A percentile compares a stretch with the other conserved stretches of the same genome.
These are phyloP conservation scores for Podarcis cretensis DNA, from an alignment of 2,113 vertebrate genomes.

Conservation along the genomic window DNA sequence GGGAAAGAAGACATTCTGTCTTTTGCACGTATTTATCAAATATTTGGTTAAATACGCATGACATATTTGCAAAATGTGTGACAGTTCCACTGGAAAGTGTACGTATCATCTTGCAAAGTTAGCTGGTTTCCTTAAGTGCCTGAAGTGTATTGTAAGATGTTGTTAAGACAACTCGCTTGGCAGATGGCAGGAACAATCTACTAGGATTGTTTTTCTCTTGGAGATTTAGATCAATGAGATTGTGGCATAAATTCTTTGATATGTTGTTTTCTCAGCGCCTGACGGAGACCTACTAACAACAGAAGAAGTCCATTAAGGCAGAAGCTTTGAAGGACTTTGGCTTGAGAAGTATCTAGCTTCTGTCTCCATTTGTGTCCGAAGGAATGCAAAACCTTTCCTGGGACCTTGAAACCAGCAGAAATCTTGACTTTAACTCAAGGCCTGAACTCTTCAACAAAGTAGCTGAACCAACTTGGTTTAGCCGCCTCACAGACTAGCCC, in stretches of 20 bases:
- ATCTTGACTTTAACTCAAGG: not conserved
- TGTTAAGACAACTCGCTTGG: constrained; percentile 1
- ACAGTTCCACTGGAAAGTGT: constrained; percentile 18
- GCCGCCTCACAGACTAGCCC: not conserved
- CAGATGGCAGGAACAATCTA: not conserved
- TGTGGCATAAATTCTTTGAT: not conserved
- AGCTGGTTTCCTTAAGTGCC: not conserved
- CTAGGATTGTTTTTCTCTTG: not conserved
- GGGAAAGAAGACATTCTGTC: not conserved
- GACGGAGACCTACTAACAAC: not conserved
- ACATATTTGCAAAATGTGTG: constrained; percentile 35
- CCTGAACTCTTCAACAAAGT: not conserved
- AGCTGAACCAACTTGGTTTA: not conserved
- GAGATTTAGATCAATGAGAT: not conserved
- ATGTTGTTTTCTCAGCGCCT: not conserved
- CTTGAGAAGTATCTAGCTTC: not conserved
- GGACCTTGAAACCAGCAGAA: not conserved
- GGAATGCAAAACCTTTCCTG: not conserved
- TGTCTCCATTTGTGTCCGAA: not conserved
- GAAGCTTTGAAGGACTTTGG: not conserved
- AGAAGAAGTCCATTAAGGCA: not conserved
- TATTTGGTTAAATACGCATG: constrained; percentile 21
- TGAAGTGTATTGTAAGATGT: not conserved
- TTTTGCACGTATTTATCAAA: constrained; percentile 31
- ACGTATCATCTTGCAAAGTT: not conserved